Conservation (phyloP, 2,797 vertebrate species). For the Selene dorsalis region DNA sequence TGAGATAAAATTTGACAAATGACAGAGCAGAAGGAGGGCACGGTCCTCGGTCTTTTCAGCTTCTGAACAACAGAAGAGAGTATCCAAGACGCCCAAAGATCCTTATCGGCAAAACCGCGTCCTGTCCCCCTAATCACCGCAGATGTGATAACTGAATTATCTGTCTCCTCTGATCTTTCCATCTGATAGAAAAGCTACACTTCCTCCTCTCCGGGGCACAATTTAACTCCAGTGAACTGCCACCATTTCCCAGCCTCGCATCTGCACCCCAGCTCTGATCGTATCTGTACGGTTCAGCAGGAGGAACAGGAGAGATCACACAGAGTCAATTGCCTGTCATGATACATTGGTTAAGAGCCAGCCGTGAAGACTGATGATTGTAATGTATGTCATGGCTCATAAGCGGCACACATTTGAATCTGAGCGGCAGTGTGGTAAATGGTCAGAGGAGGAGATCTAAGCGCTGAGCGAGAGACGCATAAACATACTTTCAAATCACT, state of each 20-base stretch:
- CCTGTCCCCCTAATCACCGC: conserved; percentile 78
- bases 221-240: conserved; percentile 79
- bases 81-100: conserved; percentile 72
- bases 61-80: conserved; percentile 57
- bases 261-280: conserved; percentile 74
- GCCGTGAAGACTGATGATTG: conserved; percentile 61
- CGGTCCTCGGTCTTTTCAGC: conserved; percentile 45
- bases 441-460: conserved; percentile 48
- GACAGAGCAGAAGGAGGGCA: conserved; percentile 18
- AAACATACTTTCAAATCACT: conserved; percentile 48
- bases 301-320: conserved; percentile 70
- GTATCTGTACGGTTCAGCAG: conserved; percentile 75
- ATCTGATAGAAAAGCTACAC: conserved; percentile 78
- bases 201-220: conserved; percentile 78
- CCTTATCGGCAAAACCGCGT: conserved; percentile 74
- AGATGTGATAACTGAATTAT: conserved; percentile 85
- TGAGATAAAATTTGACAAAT: conserved; percentile 35
- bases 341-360: conserved; percentile 67
- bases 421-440: conserved; percentile 44
- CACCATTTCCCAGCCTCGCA: conserved; percentile 73
- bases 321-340: conserved; percentile 75
- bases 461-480: conserved; percentile 27
- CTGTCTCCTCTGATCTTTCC: conserved; percentile 80
- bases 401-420: conserved; percentile 53
- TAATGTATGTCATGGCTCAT: conserved; percentile 72